Base-by-base conservation (phyloP, 2,797 vertebrate species). In the Typhlichthys eigenmanni region DNA sequence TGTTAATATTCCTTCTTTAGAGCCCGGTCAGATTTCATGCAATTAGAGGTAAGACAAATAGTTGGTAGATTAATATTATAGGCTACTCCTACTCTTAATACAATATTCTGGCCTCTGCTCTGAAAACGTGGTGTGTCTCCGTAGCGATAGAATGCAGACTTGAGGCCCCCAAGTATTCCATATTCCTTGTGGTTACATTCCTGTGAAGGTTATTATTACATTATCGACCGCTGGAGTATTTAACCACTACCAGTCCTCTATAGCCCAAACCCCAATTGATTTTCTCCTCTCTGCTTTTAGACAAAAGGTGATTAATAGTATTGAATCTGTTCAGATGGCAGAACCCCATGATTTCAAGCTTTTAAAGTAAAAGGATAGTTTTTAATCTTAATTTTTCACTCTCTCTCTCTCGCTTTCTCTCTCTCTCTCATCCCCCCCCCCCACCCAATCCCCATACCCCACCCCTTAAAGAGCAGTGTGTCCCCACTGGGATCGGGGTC, bases 171-270 rank as follows among this genome's bases (percentile, higher is more conserved):
- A 2, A 24, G 50, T 62, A 29, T 46, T 60, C 62, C 47, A 43
- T 58, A 67, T 61, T 69, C 58, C 69, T 50, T 72, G 68, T 64
- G 78, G 54, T 82, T 70, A 72, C 83, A 77, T 80, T 65, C 48
- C 71, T 78, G 54, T 60, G 59, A 83, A 81, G 72, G 79, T 82
- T 85, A 75, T 90, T 91, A 77, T 90, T 91, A 77, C 82, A 62
- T 66, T 90, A 92, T 90, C 86, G 89, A 93, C 91, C 85, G 81
- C 58, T n/a, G 34, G 55, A 75, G 68, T 79, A 66, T 90, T 90
- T 90, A 88, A 85, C 74, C 84, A 79, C 77, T 74, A 72, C 74
- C 85, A 85, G 73, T 70, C 67, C 73, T 51, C 78, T 84, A 38
- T 38, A 84, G 82, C 83, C 77, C 84, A 83, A 86, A 88, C 67